Conservation (phyloP, 2,888 invertebrate genomes). For the Drymonia ruficornis region DNA sequence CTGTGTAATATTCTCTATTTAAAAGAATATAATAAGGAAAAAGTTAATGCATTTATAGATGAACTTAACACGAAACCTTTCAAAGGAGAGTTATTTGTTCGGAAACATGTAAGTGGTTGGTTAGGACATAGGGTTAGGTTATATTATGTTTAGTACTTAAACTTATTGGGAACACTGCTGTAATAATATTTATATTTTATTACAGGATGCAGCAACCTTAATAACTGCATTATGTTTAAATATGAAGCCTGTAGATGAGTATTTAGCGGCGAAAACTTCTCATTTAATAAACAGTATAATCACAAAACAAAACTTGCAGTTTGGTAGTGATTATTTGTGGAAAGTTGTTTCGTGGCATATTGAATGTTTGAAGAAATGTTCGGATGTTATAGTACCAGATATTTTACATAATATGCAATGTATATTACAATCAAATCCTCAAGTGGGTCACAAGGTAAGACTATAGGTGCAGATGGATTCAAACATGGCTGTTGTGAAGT, state of each 20-base stretch:
- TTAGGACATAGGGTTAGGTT: no score
- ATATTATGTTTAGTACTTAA: slow-evolving; percentile 18
- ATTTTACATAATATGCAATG: slow-evolving; percentile 73
- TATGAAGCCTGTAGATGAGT: slow-evolving; percentile 76
- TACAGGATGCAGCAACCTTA: slow-evolving; percentile 67
- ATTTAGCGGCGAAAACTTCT: slow-evolving; percentile 84
- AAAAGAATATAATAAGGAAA: slow-evolving; percentile 73
- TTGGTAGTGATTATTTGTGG: slow-evolving; percentile 56
- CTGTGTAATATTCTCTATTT: slow-evolving; percentile 64
- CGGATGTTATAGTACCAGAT: slow-evolving; percentile 70
- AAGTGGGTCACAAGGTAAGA: slow-evolving; percentile 58
- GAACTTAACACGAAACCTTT: slow-evolving; percentile 87
- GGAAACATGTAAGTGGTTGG: slow-evolving; percentile 73
- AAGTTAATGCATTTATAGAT: slow-evolving; percentile 83
- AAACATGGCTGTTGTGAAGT: no score
- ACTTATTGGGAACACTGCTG: neutral
- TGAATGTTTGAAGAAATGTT: slow-evolving; percentile 68
- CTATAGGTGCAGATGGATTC: no score
- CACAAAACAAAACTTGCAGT: slow-evolving; percentile 79
- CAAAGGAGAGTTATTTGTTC: slow-evolving; percentile 71
- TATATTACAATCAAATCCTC: slow-evolving; percentile 59
- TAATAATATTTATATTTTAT: slow-evolving; percentile 19
- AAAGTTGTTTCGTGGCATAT: slow-evolving; percentile 75
- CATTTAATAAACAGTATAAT: slow-evolving; percentile 83
- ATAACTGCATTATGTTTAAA: slow-evolving; percentile 64